These are phyloP conservation scores for Moxostoma hubbsi DNA, from an alignment of 2,797 vertebrate species.

Conservation along the genomic window DNA sequence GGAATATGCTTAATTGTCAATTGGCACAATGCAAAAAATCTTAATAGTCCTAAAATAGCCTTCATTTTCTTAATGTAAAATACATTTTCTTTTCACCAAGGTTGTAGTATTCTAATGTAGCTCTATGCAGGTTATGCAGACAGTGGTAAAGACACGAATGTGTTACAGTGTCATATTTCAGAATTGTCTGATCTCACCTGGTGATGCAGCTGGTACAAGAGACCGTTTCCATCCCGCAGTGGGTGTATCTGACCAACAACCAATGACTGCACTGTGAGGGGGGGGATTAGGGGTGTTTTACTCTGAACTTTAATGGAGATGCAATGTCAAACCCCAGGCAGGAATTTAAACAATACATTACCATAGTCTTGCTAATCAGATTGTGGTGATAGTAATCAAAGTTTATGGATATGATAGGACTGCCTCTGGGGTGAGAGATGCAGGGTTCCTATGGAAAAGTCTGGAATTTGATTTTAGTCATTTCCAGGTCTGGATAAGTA, in stretches of 20 bases:
- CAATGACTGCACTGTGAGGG: conserved; percentile 36
- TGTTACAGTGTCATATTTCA: conserved; percentile 39
- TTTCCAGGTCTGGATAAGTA: too few relatives aligned
- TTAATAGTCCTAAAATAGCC: too few relatives aligned
- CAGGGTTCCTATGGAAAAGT: too few relatives aligned
- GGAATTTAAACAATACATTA: conserved; percentile 54
- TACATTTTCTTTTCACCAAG: background rate
- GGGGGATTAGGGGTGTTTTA: conserved; percentile 34
- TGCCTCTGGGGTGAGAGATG: conserved; percentile 18
- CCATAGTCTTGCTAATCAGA: conserved; percentile 42
- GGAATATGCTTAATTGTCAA: too few relatives aligned
- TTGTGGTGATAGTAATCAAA: conserved; percentile 51
- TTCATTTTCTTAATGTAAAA: too few relatives aligned
- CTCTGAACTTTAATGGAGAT: conserved; percentile 39
- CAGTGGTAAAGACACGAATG: conserved; percentile 3
- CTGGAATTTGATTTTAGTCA: too few relatives aligned
- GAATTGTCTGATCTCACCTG: conserved; percentile 26
- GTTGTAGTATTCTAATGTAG: background rate
- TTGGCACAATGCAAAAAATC: background rate
- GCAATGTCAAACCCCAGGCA: conserved; percentile 43
- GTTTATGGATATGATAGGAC: conserved; percentile 42
- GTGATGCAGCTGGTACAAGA: conserved; percentile 47
- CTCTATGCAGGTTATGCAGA: conserved; percentile 4
- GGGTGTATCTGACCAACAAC: conserved; percentile 32
- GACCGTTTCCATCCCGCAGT: conserved; percentile 38